These are phyloP conservation scores for Brachyopa scutellaris DNA, from an alignment of 2,888 invertebrate species.

Conservation along the genomic window DNA sequence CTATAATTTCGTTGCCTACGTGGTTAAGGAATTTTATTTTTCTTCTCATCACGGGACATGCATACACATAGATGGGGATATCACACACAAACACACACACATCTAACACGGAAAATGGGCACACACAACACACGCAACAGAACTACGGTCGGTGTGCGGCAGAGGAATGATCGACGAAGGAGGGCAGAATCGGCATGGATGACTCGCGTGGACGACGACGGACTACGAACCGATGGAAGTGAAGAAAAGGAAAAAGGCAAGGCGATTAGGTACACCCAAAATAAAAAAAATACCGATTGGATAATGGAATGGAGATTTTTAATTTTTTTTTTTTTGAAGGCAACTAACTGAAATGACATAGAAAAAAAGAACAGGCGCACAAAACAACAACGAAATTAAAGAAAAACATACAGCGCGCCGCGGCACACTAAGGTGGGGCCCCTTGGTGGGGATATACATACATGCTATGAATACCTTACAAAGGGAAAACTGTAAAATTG, in stretches of 20 bases:
- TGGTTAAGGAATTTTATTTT: conserved; percentile 72
- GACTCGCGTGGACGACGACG: conserved; percentile 62
- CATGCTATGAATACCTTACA: conserved; percentile 72
- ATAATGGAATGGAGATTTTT: conserved; percentile 65
- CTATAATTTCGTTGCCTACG: conserved; percentile 71
- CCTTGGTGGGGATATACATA: conserved; percentile 51
- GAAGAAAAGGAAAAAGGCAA: conserved; percentile 67
- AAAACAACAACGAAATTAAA: conserved; percentile 22
- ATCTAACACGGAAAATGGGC: conserved; percentile 46
- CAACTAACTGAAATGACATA: conserved; percentile 71
- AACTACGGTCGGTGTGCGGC: conserved; percentile 21
- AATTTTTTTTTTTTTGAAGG: conserved; percentile 57
- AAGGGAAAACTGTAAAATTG: conserved; percentile 72
- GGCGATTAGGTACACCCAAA: conserved; percentile 71
- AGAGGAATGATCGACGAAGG: conserved; percentile 49
- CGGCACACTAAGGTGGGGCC: conserved; percentile 68
- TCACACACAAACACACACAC: conserved; percentile 14
- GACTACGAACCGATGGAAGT: conserved; percentile 20
- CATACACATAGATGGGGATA: conserved; percentile 68
- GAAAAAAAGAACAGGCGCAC: conserved; percentile 69
- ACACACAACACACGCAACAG: conserved; percentile 9
- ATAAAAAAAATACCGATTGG: conserved; percentile 54
- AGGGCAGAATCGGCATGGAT: conserved; percentile 59
- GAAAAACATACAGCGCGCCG: conserved; percentile 6
- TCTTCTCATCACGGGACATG: conserved; percentile 72